These are phyloP conservation scores for Meandrina meandrites DNA, from an alignment of 92 coral and sea anemone species.

Conservation along the genomic window DNA sequence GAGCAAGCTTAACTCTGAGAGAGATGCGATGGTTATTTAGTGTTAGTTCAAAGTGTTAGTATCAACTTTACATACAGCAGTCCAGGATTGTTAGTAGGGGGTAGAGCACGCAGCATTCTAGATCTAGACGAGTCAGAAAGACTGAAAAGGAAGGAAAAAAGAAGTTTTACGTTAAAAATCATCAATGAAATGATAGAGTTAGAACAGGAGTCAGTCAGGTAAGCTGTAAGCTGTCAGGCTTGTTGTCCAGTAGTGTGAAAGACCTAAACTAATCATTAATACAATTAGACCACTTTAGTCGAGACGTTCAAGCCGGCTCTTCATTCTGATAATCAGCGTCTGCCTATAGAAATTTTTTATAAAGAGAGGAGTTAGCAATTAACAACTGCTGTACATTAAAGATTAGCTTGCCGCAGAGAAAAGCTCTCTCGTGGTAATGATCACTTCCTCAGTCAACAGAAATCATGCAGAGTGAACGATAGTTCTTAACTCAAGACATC, in stretches of 20 bases:
- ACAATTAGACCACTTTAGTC: background rate
- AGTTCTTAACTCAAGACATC: background rate
- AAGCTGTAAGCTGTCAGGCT: background rate
- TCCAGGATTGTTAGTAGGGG: slow-evolving; percentile 59
- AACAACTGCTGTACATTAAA: background rate
- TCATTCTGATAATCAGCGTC: background rate
- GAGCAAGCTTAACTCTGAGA: background rate
- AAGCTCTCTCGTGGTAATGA: background rate
- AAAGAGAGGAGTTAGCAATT: background rate
- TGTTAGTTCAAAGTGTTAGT: slow-evolving; percentile 32
- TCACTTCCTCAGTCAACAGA: background rate
- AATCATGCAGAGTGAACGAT: background rate
- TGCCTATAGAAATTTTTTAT: background rate
- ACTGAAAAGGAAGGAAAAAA: slow-evolving; percentile 41
- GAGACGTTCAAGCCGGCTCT: background rate
- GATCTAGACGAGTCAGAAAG: slow-evolving; percentile 32
- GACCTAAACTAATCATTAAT: background rate
- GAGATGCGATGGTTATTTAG: background rate
- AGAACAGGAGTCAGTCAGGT: background rate
- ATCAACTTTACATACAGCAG: slow-evolving; percentile 70
- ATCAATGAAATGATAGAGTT: background rate
- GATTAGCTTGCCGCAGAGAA: background rate
- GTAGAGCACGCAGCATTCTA: slow-evolving; percentile 34
- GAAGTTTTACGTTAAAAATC: slow-evolving; percentile 7
- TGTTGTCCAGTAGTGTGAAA: background rate